These are phyloP conservation scores for Prinia subflava DNA, from an alignment of 2,113 vertebrate genomes.

Conservation along the genomic window DNA sequence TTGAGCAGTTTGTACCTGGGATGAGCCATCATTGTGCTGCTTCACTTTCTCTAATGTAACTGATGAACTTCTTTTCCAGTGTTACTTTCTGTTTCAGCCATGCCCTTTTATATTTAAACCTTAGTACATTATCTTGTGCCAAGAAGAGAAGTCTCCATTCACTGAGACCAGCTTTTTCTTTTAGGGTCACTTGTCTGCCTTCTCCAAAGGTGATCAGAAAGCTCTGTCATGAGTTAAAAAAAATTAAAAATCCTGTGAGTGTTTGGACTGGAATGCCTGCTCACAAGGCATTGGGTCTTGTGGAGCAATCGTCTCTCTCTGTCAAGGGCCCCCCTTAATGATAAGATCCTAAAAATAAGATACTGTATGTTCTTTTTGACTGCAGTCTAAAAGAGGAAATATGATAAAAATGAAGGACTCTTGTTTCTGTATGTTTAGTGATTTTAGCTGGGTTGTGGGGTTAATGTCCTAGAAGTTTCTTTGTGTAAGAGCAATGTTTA, in stretches of 20 bases:
- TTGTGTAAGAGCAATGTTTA: neutral
- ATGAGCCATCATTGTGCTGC: neutral
- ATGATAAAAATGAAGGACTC: neutral
- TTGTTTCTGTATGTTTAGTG: neutral
- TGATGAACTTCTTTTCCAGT: neutral
- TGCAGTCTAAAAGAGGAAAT: neutral
- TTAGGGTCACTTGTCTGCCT: neutral
- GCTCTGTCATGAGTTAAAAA: neutral
- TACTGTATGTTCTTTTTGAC: neutral
- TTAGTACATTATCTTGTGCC: neutral
- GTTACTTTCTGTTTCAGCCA: neutral
- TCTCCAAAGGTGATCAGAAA: neutral
- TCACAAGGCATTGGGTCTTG: neutral
- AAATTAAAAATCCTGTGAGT: neutral
- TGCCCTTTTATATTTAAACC: neutral
- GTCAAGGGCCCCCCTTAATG: neutral
- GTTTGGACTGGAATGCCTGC: neutral
- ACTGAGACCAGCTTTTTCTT: neutral
- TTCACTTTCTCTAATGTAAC: neutral
- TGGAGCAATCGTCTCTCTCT: neutral
- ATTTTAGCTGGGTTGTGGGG: neutral
- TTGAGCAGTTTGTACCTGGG: neutral
- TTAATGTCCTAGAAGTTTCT: neutral
- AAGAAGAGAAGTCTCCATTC: neutral
- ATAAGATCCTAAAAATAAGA: neutral